phyloP scores from a whole-genome alignment of 2,113 vertebrate genomes.

The Argyrosomus japonicus region DNA sequence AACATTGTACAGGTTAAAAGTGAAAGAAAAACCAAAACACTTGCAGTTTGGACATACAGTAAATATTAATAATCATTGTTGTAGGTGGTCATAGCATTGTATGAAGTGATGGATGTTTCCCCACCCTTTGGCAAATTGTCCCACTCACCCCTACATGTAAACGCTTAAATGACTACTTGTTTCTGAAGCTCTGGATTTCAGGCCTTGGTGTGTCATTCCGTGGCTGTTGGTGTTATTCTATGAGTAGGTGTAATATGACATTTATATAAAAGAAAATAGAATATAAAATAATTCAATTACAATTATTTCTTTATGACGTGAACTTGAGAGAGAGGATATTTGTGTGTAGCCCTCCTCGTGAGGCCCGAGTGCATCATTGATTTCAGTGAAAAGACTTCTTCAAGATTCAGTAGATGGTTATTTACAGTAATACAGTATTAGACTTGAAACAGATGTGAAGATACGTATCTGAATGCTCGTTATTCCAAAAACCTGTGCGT shows the following conservation, averaged over 20 bases:
- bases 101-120: constrained; percentile 70
- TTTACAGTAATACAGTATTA: constrained; percentile 74
- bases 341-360: constrained; percentile 25
- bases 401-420: constrained; percentile 58
- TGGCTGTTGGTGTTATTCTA: constrained; percentile 76
- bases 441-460: constrained; percentile 75
- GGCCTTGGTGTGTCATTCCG: constrained; percentile 68
- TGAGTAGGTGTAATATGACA: constrained; percentile 72
- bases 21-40: constrained; percentile 60
- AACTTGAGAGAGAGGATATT: constrained; percentile 33
- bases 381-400: constrained; percentile 35
- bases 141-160: constrained; percentile 56
- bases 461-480: constrained; percentile 72
- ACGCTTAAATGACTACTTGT: constrained; percentile 64
- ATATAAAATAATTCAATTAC: constrained; percentile 64
- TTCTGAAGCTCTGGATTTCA: constrained; percentile 66
- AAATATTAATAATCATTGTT: constrained; percentile 67
- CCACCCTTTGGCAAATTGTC: constrained; percentile 61
- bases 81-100: constrained; percentile 71
- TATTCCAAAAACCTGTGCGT: constrained; percentile 76
- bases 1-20: constrained; percentile 53
- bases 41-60: constrained; percentile 38
- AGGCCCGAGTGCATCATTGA: constrained; percentile 24
- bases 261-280: constrained; percentile 62
- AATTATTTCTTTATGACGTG: constrained; percentile 53